These are phyloP conservation scores for Fragum whitleyi DNA, from an alignment of 2,888 invertebrate species.

Conservation along the genomic window DNA sequence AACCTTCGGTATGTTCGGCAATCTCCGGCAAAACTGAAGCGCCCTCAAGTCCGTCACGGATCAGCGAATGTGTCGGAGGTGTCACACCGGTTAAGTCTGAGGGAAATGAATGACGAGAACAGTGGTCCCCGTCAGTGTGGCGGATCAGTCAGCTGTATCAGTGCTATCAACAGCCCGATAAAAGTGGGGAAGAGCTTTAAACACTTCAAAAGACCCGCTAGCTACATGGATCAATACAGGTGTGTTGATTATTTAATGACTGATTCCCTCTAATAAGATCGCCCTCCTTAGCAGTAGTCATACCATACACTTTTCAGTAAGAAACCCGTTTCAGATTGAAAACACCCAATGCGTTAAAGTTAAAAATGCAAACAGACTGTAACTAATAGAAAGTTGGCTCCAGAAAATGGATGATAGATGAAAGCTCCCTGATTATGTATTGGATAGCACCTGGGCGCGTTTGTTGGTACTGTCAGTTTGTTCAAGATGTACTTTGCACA, in stretches of 20 bases:
- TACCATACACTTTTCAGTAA: no score
- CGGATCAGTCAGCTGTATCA: conserved; percentile 25
- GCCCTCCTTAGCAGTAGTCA: no score
- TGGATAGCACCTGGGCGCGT: no score
- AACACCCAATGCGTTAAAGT: no score
- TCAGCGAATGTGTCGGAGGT: conserved; percentile 12
- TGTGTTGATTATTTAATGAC: background rate
- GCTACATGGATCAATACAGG: conserved; percentile 73
- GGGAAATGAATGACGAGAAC: conserved; percentile 3
- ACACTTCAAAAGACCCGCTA: conserved; percentile 52
- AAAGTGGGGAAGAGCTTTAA: conserved; percentile 50
- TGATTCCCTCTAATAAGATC: no score
- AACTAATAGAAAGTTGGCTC: no score
- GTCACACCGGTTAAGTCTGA: background rate
- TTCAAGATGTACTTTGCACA: no score
- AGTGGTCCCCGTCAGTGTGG: conserved; percentile 3
- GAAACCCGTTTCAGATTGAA: no score
- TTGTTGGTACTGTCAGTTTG: no score
- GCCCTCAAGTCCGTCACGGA: background rate
- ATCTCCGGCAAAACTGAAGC: conserved; percentile 5
- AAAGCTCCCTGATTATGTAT: no score
- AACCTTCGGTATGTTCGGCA: conserved; percentile 3
- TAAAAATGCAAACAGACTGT: no score
- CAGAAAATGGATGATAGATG: no score
- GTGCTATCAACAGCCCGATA: conserved; percentile 31